A percentile compares a stretch with the other conserved stretches of the same genome.
Evolutionary conservation across 35 echinoderm and acorn worm genomes (phyloP).

Genomic region (Hemicentrotus pulcherrimus): DNA sequence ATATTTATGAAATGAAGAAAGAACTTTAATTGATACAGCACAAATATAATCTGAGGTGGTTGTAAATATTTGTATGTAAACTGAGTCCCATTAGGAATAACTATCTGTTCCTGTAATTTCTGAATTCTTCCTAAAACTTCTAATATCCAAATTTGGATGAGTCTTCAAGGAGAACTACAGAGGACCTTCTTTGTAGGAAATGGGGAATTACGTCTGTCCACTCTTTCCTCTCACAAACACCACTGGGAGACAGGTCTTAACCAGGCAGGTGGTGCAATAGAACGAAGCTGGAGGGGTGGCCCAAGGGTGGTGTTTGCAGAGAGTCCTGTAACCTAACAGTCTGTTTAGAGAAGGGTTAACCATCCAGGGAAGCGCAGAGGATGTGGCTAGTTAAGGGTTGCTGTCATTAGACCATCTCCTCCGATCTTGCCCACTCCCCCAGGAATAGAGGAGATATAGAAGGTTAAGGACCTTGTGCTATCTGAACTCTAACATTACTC

Average conservation of each 20-base stretch:
- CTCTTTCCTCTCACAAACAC: background rate
- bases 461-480: background rate
- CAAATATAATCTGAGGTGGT: background rate
- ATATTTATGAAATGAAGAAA: background rate
- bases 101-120: background rate
- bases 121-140: background rate
- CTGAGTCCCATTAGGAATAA: background rate
- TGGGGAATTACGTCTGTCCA: background rate
- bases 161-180: background rate
- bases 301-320: background rate
- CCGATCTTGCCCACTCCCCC: background rate
- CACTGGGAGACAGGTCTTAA: background rate
- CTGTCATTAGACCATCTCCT: constrained; percentile 16
- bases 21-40: background rate
- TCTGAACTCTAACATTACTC: background rate
- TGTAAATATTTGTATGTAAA: background rate
- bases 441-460: background rate
- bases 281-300: background rate
- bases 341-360: background rate
- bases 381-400: constrained; percentile 9
- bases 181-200: background rate
- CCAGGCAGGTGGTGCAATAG: background rate
- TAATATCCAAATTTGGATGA: background rate
- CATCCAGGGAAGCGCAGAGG: background rate
- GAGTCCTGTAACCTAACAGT: background rate